Evolutionary conservation across 2,888 invertebrate species (phyloP).

Genomic region (Cabera pusaria): DNA sequence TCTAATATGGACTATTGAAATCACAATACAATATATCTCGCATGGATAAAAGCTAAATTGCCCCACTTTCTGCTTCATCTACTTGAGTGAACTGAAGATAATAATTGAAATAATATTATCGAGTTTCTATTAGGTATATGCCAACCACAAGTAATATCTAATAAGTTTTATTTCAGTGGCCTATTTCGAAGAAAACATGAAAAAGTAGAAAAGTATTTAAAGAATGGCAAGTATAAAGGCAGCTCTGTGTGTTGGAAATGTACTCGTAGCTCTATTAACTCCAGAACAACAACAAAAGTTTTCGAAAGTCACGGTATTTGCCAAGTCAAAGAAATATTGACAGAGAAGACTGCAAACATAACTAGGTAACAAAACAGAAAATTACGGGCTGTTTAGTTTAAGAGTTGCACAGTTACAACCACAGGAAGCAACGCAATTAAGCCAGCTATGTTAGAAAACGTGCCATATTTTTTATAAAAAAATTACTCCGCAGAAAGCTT

Average conservation of each 20-base stretch:
- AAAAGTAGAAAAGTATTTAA: too few species aligned
- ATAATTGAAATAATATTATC: constrained; percentile 8
- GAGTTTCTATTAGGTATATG: neutral
- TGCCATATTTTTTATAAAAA: constrained; percentile 13
- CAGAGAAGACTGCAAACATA: constrained; percentile 17
- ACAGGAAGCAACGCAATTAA: constrained; percentile 6
- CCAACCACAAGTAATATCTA: too few species aligned
- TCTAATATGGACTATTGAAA: constrained; percentile 24
- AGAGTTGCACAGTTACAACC: constrained; percentile 10
- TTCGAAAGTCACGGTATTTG: constrained; percentile 6
- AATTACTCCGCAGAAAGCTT: constrained; percentile 6
- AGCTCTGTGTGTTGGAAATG: constrained; percentile 2
- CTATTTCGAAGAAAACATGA: too few species aligned
- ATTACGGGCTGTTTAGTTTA: constrained; percentile 16
- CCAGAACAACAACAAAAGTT: constrained; percentile 9
- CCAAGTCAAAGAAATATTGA: constrained; percentile 11
- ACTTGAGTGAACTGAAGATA: constrained; percentile 12
- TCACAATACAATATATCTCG: constrained; percentile 26
- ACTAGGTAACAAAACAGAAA: constrained; percentile 19
- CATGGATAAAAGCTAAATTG: constrained; percentile 27
- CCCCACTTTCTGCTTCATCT: constrained; percentile 26
- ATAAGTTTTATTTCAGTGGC: too few species aligned
- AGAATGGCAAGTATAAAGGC: constrained; percentile 1
- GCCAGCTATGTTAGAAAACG: constrained; percentile 6
- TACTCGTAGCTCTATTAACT: constrained; percentile 5